phyloP scores from a whole-genome alignment of 2,797 vertebrate species.

The Hemitrygon akajei region DNA sequence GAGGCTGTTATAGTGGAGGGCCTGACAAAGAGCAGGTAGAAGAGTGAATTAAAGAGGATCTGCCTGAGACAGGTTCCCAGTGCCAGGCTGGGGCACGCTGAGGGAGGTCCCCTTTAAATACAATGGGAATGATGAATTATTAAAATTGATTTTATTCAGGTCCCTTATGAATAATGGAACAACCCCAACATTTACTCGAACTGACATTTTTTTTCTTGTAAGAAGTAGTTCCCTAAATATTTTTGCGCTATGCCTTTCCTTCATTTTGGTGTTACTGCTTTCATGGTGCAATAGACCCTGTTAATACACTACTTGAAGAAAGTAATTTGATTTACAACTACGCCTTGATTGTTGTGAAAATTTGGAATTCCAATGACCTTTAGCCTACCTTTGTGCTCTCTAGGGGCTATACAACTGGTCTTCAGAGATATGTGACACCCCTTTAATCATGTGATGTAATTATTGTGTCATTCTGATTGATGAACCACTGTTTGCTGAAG shows the following conservation, averaged over 20 bases:
- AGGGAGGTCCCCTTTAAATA: neutral
- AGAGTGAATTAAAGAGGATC: no score
- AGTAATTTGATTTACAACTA: conserved; percentile 31
- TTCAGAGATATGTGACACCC: conserved; percentile 27
- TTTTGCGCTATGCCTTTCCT: no score
- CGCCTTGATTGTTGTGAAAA: conserved; percentile 35
- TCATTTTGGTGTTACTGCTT: neutral
- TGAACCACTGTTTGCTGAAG: conserved; percentile 35
- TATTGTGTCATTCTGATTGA: conserved; percentile 38
- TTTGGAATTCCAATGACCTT: conserved; percentile 24
- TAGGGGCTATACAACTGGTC: neutral
- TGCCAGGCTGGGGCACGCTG: no score
- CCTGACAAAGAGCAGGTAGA: no score
- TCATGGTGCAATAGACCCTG: neutral
- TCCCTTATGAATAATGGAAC: neutral
- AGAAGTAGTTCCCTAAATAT: neutral
- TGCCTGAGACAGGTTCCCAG: no score
- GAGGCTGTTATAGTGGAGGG: no score
- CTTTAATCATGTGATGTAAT: conserved; percentile 37
- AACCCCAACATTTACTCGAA: neutral
- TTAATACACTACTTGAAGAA: conserved; percentile 25
- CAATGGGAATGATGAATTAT: neutral
- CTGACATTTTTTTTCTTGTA: neutral
- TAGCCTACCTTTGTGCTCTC: conserved; percentile 27
- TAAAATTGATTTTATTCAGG: conserved; percentile 12